phyloP scores from a whole-genome alignment of 1,140 invertebrate species.

The Neodiprion lecontei region DNA sequence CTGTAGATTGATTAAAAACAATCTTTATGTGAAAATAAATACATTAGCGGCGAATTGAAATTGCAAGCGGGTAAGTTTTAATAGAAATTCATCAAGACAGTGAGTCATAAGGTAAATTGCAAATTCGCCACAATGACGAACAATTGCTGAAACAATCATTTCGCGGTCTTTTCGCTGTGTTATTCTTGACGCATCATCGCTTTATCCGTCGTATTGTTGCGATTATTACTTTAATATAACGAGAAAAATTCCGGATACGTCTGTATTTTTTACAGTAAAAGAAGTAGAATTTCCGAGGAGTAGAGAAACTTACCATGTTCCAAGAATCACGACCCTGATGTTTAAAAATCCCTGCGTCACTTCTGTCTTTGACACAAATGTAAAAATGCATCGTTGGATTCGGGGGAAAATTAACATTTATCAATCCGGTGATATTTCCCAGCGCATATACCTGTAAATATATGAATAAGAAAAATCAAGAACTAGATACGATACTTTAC shows the following conservation, averaged over 20 bases:
- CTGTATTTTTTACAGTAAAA: too few relatives aligned
- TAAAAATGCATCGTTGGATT: slow-evolving; percentile 63
- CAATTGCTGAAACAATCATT: too few relatives aligned
- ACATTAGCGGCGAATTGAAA: too few relatives aligned
- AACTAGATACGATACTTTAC: too few relatives aligned
- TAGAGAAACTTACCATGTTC: slow-evolving; percentile 44
- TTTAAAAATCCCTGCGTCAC: slow-evolving; percentile 62
- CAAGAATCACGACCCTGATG: slow-evolving; percentile 78
- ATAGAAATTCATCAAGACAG: too few relatives aligned
- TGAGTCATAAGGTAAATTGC: too few relatives aligned
- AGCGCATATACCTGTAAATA: neutral
- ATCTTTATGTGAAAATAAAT: neutral
- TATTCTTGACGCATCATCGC: neutral
- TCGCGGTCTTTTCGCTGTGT: neutral
- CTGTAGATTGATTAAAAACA: too few relatives aligned
- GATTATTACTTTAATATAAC: slow-evolving; percentile 16
- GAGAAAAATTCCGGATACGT: neutral
- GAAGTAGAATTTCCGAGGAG: too few relatives aligned
- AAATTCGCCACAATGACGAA: too few relatives aligned
- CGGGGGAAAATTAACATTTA: slow-evolving; percentile 67
- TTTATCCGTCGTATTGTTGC: too few relatives aligned
- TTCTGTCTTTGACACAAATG: slow-evolving; percentile 70
- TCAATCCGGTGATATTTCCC: slow-evolving; percentile 61
- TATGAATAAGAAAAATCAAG: neutral
- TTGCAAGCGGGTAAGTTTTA: too few relatives aligned